Evolutionary conservation across 2,797 vertebrate species (phyloP), one percentile per base, ranked within the genome.

Genomic region (Muraenolepis orangiensis): DNA sequence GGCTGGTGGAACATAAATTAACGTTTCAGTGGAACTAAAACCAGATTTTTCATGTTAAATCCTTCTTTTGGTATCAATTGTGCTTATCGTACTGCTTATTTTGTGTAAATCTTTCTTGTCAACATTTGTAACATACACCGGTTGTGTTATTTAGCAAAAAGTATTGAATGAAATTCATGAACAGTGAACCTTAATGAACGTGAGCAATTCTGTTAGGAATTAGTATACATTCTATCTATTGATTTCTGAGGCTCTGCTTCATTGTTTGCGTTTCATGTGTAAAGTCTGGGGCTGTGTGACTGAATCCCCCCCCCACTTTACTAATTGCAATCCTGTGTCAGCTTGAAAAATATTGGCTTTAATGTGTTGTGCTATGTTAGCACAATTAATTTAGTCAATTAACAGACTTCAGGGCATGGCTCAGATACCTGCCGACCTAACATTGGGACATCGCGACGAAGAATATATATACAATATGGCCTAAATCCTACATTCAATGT

Each of bases 311-410:
- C 80, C 75, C 81, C 82, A 87, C 86, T 91, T 91, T 85, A 86
- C 85, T 90, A 88, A 92, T 93, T 91, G 90, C 31, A 82, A 83
- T 81, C 68, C 80, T 76, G 79, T 82, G 83, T 87, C 87, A 79
- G 89, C 85, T 42, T n/a, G n/a, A n/a, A n/a, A n/a, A 84, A 14
- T 70, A 23, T 64, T n/a, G 23, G 0, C 64, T 5, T 86, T 89
- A 86, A 86, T 87, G 85, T 89, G 82, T 87, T 84, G 83, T 81
- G 80, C 82, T 66, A 66, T 82, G 64, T 81, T 74, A 80, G 78
- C 72, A 74, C 81, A 88, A 87, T 84, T 83, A 76, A 81, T 81
- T 69, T 61, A 85, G 75, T 83, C 78, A 86, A 64, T 91, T 87
- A 85, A 79, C 57, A 76, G 70, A 79, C 78, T 74, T 80, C 76